Base-by-base conservation (phyloP, 2,797 vertebrate genomes). In the Naso thynnoides region DNA sequence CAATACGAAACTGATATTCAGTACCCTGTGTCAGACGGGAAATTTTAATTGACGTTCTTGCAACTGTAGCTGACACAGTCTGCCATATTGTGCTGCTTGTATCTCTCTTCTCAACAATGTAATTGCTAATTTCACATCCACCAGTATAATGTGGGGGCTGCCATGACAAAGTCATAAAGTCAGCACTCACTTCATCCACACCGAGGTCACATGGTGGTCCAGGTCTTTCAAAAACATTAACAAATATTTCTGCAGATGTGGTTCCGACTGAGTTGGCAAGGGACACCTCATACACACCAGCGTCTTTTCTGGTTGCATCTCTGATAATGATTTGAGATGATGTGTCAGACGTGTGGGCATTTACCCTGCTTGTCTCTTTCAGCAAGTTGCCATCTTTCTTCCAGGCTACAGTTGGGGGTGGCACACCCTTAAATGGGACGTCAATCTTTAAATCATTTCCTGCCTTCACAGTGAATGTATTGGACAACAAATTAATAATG, bases 1-100 rank as follows among this genome's bases (percentile, higher is more conserved):
- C 96, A 71, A 99, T 89, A 72, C 96, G 96, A 93, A 99, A 99
- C 81, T 97, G 97, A 93, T 99, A 99, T 79, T 99, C 98, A 76
- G 90, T 95, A 60, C 97, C 96, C 83, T 97, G 96, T 84, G 86
- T 94, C 45, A 99, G 92, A 52, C 96, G 96, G 49, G 90, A 83
- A 83, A 98, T 94, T 95, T 97, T 99, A 77, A 99, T 94, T 62
- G 97, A 96, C 78, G 96, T 98, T 91, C 97, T 97, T 82, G 98
- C 97, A 81, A 99, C 96, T 81, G 98, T 97, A 39, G 96, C 96
- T 82, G 98, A 99, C 74, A 99, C 96, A 49, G 93, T 89, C 21
- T 95, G 95, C 98, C 98, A 99, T 3, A 90, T 87, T 84, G 97
- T 97, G 84, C 96, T 97, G 41, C 95, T 94, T 42, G 95, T 96